Evolutionary conservation across 2,888 invertebrate species (phyloP).

Genomic region (Pasiphila rectangulata): DNA sequence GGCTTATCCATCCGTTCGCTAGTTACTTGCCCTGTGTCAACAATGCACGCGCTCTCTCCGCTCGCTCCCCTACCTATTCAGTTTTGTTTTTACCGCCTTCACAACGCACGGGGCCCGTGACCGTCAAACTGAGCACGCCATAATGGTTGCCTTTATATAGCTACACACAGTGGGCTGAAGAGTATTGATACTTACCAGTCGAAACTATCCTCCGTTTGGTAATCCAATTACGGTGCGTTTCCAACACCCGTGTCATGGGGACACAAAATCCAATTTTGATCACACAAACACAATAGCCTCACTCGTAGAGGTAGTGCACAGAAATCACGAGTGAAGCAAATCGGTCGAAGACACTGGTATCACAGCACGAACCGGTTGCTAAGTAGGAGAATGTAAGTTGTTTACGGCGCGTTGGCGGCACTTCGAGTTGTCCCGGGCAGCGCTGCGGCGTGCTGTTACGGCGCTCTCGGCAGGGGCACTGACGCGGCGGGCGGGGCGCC

Average conservation of each 20-base stretch:
- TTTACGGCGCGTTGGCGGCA: slow-evolving; percentile 45
- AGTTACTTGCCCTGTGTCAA: slow-evolving; percentile 65
- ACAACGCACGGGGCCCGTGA: slow-evolving; percentile 38
- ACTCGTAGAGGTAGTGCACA: slow-evolving; percentile 49
- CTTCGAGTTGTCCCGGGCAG: slow-evolving; percentile 32
- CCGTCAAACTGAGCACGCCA: slow-evolving; percentile 40
- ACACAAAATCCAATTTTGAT: slow-evolving; percentile 39
- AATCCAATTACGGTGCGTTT: slow-evolving; percentile 60
- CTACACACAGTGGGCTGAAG: slow-evolving; percentile 34
- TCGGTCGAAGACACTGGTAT: slow-evolving; percentile 40
- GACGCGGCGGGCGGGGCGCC: slow-evolving; percentile 54
- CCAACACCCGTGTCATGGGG: slow-evolving; percentile 52
- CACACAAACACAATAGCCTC: slow-evolving; percentile 44
- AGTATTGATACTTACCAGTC: slow-evolving; percentile 51
- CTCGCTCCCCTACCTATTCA: slow-evolving; percentile 63
- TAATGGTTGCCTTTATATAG: slow-evolving; percentile 36
- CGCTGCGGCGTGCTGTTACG: slow-evolving; percentile 53
- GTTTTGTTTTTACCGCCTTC: slow-evolving; percentile 63
- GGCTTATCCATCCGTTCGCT: slow-evolving; percentile 27
- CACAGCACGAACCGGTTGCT: slow-evolving; percentile 62
- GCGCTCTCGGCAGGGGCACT: slow-evolving; percentile 65
- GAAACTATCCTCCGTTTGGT: slow-evolving; percentile 47
- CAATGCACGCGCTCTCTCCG: slow-evolving; percentile 62
- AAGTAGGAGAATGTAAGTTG: slow-evolving; percentile 59
- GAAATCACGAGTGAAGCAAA: slow-evolving; percentile 59